Conservation (phyloP, 2,888 invertebrate genomes). For the Nomada fabriciana region DNA sequence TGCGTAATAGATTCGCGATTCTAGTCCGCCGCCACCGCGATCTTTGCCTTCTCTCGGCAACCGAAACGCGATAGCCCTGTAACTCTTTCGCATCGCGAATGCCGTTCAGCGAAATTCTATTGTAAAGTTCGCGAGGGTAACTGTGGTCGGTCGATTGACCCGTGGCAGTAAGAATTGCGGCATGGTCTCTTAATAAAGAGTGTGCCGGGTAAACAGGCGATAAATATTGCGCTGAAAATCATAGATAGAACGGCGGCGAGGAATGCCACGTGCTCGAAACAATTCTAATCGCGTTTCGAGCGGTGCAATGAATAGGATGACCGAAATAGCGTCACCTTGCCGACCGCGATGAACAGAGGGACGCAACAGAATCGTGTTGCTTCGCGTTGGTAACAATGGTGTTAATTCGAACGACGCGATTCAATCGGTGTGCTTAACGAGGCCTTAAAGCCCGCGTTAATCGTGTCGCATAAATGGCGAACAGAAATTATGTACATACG, state of each 20-base stretch:
- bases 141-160: too few species aligned
- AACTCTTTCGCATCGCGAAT: too few species aligned
- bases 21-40: too few species aligned
- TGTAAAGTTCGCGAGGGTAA: too few species aligned
- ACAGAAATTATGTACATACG: neutral
- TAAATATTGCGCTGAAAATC: neutral
- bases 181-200: too few species aligned
- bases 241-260: too few species aligned
- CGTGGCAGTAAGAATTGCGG: too few species aligned
- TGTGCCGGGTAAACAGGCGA: neutral
- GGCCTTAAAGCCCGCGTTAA: neutral
- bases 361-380: neutral
- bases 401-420: neutral
- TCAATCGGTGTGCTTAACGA: neutral
- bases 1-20: too few species aligned
- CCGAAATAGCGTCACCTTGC: neutral
- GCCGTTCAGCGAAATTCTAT: too few species aligned
- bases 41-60: too few species aligned
- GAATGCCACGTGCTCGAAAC: neutral
- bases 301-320: neutral
- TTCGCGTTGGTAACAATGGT: neutral
- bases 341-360: constrained; percentile 1
- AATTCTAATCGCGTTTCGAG: neutral
- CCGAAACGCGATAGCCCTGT: too few species aligned
- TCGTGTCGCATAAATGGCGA: neutral